These are phyloP conservation scores for Limnodromus scolopaceus DNA, from an alignment of 2,797 vertebrate species.

Conservation along the genomic window DNA sequence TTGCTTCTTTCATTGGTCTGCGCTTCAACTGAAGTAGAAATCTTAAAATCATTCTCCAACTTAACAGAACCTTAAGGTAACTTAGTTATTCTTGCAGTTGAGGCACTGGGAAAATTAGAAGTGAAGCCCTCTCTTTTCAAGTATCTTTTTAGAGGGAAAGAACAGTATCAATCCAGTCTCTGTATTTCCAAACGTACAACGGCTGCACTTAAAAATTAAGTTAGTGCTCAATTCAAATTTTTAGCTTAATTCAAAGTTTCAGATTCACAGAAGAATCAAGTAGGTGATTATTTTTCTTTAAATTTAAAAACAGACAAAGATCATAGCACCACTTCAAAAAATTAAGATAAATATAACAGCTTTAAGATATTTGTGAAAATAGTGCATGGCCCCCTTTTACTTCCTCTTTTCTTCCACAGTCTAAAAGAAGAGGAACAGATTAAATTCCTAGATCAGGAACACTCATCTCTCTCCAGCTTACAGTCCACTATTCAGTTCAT, in stretches of 20 bases:
- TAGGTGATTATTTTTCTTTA: background rate
- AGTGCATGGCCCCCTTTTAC: background rate
- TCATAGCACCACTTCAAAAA: background rate
- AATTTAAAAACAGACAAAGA: background rate
- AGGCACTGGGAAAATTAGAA: background rate
- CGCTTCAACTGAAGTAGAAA: background rate
- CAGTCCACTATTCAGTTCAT: background rate
- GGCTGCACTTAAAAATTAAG: background rate
- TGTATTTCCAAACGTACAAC: background rate
- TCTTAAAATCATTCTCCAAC: background rate
- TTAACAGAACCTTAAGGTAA: background rate
- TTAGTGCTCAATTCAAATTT: background rate
- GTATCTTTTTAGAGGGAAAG: background rate
- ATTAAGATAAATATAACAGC: background rate
- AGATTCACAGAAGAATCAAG: background rate
- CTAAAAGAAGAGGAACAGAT: background rate
- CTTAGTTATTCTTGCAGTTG: background rate
- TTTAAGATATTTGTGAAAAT: background rate
- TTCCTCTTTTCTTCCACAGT: background rate
- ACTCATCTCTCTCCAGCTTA: background rate
- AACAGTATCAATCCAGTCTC: background rate
- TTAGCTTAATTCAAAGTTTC: background rate
- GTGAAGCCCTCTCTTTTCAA: background rate
- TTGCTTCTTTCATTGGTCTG: background rate
- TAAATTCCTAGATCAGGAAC: background rate